Evolutionary conservation across 2,797 vertebrate genomes (phyloP).

Genomic region (Molossus alvarezi): DNA sequence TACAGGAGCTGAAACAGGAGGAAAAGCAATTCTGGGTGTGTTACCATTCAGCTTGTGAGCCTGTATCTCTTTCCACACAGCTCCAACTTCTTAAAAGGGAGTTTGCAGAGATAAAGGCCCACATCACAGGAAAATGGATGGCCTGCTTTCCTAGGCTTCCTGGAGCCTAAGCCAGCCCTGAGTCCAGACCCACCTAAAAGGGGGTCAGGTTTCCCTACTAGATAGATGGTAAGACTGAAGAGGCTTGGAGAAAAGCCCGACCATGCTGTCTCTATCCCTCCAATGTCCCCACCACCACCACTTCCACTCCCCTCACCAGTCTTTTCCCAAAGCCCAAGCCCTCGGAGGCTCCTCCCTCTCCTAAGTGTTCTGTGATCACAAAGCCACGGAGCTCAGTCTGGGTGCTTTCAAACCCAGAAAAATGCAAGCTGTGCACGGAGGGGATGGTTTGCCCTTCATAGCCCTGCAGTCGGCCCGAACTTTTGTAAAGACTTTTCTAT

Average conservation of each 20-base stretch:
- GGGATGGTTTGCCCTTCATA: neutral
- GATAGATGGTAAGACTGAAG: neutral
- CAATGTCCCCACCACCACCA: neutral
- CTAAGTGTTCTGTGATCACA: neutral
- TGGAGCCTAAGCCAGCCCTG: neutral
- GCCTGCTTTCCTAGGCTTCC: neutral
- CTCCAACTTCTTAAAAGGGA: slow-evolving; percentile 8
- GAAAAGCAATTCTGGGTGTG: neutral
- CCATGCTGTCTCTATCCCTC: neutral
- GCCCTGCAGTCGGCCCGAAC: neutral
- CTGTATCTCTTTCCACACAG: neutral
- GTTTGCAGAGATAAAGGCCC: neutral
- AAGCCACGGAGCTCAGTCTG: neutral
- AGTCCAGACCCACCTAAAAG: neutral
- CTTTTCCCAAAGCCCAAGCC: neutral
- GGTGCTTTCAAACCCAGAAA: neutral
- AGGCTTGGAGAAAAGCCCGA: neutral
- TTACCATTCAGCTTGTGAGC: neutral
- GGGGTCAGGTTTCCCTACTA: neutral
- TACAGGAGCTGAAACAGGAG: neutral
- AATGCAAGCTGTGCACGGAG: neutral
- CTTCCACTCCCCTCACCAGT: neutral
- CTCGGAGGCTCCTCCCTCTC: neutral
- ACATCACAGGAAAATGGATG: neutral
- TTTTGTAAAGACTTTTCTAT: neutral